Evolutionary conservation across 2,888 invertebrate genomes (phyloP).

Genomic region (Diaperis boleti): DNA sequence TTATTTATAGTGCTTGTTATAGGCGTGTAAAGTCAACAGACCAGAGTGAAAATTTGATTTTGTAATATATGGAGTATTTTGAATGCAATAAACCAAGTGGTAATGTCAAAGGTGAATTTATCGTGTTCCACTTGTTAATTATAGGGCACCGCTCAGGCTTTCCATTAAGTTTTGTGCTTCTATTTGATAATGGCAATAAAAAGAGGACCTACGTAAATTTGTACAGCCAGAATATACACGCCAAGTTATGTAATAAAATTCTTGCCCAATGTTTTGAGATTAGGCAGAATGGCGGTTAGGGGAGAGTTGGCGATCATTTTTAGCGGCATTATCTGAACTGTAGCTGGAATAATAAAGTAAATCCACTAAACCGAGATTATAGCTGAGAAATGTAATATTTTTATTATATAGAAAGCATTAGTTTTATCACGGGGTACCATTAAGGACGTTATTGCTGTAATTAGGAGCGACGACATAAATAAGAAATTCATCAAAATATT

Average conservation of each 20-base stretch:
- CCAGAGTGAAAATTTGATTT: conserved; percentile 12
- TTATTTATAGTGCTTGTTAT: conserved; percentile 3
- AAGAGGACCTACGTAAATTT: conserved; percentile 17
- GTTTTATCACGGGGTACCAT: too few species aligned
- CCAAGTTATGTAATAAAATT: conserved; percentile 33
- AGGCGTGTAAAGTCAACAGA: background rate
- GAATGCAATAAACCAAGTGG: conserved; percentile 5
- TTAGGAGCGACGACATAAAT: too few species aligned
- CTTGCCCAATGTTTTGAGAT: conserved; percentile 27
- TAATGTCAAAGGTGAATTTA: conserved; percentile 29
- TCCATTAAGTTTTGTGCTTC: conserved; percentile 9
- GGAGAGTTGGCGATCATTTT: too few species aligned
- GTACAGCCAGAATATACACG: conserved; percentile 29
- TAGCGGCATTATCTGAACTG: too few species aligned
- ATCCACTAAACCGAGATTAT: too few species aligned
- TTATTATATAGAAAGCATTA: too few species aligned
- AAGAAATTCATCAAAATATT: too few species aligned
- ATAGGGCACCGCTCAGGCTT: conserved; percentile 25
- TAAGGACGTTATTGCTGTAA: too few species aligned
- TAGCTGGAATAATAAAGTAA: too few species aligned
- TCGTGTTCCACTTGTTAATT: conserved; percentile 17
- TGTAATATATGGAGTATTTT: conserved; percentile 4
- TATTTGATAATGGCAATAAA: conserved; percentile 37
- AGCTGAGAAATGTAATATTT: too few species aligned
- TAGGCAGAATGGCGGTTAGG: conserved; percentile 7